Base-by-base conservation (phyloP, 2,888 invertebrate genomes). In the Acronicta leporina region DNA sequence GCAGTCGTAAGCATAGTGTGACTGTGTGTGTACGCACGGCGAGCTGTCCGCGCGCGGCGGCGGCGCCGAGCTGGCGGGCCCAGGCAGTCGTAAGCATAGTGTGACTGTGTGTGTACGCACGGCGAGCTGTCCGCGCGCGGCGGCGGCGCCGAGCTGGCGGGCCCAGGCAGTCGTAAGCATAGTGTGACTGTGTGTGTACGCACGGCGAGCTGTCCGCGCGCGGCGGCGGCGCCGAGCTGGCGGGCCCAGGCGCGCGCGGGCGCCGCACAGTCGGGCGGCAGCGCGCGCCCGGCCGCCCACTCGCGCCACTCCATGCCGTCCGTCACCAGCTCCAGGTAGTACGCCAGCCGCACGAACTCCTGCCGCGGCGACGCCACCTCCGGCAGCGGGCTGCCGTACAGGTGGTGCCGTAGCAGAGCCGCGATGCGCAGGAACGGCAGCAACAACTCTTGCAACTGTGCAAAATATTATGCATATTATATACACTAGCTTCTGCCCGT, bases 351-450 rank as follows among this genome's bases (percentile, higher is more conserved):
- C 14, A 96, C 96, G 91, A 97, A 98, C 93, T 98, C 98, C 65
- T 96, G 95, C 45, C 96, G 95, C 1, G 96, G 90, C 4, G 95
- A 91, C 45, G 94, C 89, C 50, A 97, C 95, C 75, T 96, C 96
- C 0, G 97, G 97, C 85, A 98, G 94, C 47, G 96, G 95, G 80
- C 96, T 96, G 67, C 97, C 97, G 89, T 97, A 97, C 69, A 97
- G 94, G 93, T 99, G 98, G 87, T 97, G 96, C 50, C 97, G 96
- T 51, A 99, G 93, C 8, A 99, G 92, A 0, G 98, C 96, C 3
- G 98, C 97, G 50, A 98, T 95, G 46, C 98, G 96, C 70, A 99
- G 91, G 90, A 97, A 98, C 15, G 98, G 98, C 66, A 98, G 91
- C 81, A 98, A 97, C 62, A 97, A 91, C 69, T 96, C 96, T 89